These are phyloP conservation scores for Pontoporia blainvillei DNA, from an alignment of 2,113 vertebrate species.

Conservation along the genomic window DNA sequence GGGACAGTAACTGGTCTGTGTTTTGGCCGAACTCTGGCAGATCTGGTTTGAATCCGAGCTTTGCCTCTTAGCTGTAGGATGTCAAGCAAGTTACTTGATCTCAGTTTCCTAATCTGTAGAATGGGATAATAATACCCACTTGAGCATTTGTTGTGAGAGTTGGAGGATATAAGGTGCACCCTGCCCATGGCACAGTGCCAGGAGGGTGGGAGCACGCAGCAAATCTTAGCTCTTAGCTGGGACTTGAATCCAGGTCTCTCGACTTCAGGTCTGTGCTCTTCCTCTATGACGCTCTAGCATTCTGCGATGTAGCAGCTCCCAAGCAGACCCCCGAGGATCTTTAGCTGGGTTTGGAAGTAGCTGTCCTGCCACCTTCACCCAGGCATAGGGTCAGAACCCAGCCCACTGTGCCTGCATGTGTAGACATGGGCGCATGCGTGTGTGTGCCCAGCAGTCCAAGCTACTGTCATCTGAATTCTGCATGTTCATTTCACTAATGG, in stretches of 20 bases:
- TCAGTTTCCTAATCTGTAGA: neutral
- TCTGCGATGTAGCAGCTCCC: neutral
- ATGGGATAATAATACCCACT: neutral
- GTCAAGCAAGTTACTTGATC: neutral
- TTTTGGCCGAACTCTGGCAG: neutral
- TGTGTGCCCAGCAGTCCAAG: neutral
- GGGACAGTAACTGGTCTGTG: accelerated
- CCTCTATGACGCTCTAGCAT: neutral
- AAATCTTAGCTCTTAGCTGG: neutral
- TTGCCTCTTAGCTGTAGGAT: neutral
- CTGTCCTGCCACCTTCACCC: neutral
- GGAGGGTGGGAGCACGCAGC: accelerated
- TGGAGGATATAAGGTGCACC: neutral
- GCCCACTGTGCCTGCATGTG: accelerated
- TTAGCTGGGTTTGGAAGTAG: neutral
- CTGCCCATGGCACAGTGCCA: accelerated
- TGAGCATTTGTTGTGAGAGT: neutral
- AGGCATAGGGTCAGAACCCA: neutral
- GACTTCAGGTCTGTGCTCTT: neutral
- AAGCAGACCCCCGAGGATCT: neutral
- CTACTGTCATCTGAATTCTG: neutral
- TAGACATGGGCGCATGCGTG: accelerated
- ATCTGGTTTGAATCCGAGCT: neutral
- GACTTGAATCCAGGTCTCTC: neutral
- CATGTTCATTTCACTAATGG: neutral